Evolutionary conservation across 2,113 vertebrate species (phyloP), one percentile per base, ranked within the genome.

Genomic region (Gobius niger): DNA sequence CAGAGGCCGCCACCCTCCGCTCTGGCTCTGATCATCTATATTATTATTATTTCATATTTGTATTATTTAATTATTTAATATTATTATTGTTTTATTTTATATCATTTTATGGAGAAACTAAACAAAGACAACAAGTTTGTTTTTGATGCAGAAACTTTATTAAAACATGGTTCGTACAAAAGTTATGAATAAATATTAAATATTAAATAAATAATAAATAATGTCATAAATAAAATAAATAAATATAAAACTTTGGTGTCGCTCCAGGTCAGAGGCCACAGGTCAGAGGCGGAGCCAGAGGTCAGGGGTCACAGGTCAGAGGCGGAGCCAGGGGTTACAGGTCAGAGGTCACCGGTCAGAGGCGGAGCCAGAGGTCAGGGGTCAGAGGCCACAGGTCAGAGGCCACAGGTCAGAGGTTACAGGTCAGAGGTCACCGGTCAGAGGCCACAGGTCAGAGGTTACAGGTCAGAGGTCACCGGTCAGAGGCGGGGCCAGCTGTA

Each of bases 401-500:
- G 24, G 24, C 24, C 24, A 24, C 24, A 24, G 24, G 24, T 24
- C 24, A 24, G 24, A 24, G 24, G 24, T n/a, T n/a, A n/a, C 24
- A 8, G n/a, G 4, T 7, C 16, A 52, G 9, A 7, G 2, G 24
- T 34, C 24, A 34, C 50, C 2, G 7, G 50, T 51, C 50, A 15
- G 1, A n/a, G 7, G 8, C 51, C 0, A 5, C 0, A 5, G 52
- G 16, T n/a, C n/a, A 10, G 51, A 7, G 11, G 16, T 24, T 3
- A 24, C 52, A 4, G n/a, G 7, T 18, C 18, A 6, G 19, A 24
- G 24, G 24, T 9, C 6, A 7, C 24, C 1, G 1, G 24, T 24
- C 41, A 59, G 7, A 59, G 56, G 1, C 7, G 12, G 34, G 34
- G 5, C 63, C 53, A 67, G 34, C 44, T 63, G 72, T 85, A 83